Conservation (phyloP, 2,888 invertebrate species). For the Drosophila anomalata region DNA sequence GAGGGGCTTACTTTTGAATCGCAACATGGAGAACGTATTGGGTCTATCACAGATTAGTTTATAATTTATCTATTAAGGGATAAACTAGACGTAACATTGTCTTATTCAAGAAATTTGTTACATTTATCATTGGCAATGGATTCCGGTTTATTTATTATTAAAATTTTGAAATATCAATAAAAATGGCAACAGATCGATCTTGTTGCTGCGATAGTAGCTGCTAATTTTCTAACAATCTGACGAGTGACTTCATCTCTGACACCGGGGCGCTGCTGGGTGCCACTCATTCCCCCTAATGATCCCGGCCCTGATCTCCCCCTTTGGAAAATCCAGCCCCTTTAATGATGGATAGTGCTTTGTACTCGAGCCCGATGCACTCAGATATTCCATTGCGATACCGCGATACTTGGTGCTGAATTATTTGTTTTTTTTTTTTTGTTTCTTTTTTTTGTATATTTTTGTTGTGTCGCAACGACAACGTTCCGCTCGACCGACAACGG, state of each 20-base stretch:
- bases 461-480: slow-evolving; percentile 31
- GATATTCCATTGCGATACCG: slow-evolving; percentile 53
- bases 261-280: slow-evolving; percentile 6
- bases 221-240: slow-evolving; percentile 1
- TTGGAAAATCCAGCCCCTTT: slow-evolving; percentile 12
- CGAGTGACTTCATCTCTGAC: slow-evolving; percentile 2
- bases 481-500: slow-evolving; percentile 67
- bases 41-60: no score
- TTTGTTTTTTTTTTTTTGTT: slow-evolving; percentile 15
- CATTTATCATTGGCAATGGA: background rate
- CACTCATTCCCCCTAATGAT: slow-evolving; percentile 38
- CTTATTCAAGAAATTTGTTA: background rate
- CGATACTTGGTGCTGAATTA: slow-evolving; percentile 26
- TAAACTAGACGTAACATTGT: background rate
- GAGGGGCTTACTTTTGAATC: background rate
- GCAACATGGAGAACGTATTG: no score
- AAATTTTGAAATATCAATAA: background rate
- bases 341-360: slow-evolving; percentile 48
- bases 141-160: background rate
- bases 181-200: slow-evolving; percentile 2
- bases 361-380: slow-evolving; percentile 41
- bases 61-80: no score
- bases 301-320: background rate
- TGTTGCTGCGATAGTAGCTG: background rate
- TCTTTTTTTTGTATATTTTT: background rate